phyloP scores from a whole-genome alignment of 2,113 vertebrate species.

The Parus major region DNA sequence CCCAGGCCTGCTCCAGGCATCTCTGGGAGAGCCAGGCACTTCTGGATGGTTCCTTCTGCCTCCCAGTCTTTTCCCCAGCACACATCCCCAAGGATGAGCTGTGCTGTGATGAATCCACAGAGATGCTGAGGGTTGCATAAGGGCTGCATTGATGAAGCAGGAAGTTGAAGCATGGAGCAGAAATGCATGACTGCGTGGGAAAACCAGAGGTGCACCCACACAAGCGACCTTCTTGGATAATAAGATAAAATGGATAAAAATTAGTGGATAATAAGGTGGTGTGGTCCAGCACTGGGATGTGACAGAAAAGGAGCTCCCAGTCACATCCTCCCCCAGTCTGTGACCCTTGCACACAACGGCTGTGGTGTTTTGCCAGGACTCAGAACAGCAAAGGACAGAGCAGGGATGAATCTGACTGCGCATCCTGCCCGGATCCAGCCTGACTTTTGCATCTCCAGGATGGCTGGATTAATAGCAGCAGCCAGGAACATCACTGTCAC shows the following conservation, averaged over 20 bases:
- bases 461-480: not conserved
- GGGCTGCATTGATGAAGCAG: not conserved
- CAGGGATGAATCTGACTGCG: not conserved
- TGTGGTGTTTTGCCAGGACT: not conserved
- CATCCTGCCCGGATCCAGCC: not conserved
- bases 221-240: not conserved
- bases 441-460: not conserved
- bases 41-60: not conserved
- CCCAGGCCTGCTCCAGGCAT: fast-evolving
- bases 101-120: not conserved
- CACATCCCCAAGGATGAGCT: not conserved
- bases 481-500: constrained; percentile 27
- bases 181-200: not conserved
- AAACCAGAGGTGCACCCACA: not conserved
- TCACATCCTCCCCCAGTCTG: not conserved
- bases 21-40: not conserved
- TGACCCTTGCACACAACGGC: not conserved
- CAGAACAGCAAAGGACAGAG: not conserved
- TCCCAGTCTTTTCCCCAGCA: not conserved
- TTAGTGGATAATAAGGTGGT: not conserved
- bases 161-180: constrained; percentile 1
- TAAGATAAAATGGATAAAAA: not conserved
- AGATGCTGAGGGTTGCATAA: not conserved
- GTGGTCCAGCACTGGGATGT: not conserved
- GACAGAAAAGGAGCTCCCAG: not conserved